Evolutionary conservation across 2,113 vertebrate genomes (phyloP), one percentile per base, ranked within the genome.

Genomic region (Chloebia gouldiae): DNA sequence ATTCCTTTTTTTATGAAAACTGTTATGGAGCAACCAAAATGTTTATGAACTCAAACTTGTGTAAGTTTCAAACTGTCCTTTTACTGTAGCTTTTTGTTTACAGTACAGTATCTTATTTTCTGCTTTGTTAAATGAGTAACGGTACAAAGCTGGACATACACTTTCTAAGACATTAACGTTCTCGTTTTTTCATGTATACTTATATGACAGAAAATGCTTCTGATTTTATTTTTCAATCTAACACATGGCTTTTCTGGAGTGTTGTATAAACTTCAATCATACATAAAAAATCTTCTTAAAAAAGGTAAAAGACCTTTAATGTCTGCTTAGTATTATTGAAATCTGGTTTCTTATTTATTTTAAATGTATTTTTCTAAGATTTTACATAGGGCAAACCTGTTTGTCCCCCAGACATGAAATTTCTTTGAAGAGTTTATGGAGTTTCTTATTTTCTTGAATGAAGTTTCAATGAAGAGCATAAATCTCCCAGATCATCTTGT

Each of bases 1-100:
- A 98, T 97, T 98, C 90, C 97, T 98, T 98, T 98, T 98, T 98
- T 97, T 98, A 98, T 98, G 96, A 98, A 97, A 97, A 96, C 96
- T 97, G 96, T 98, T 98, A 97, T 95, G 97, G 93, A 98, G 97
- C 97, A 96, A 98, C 96, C 97, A 97, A 98, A 98, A 98, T 98
- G 96, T 98, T 98, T 98, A 98, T 98, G 97, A 98, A 97, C 86
- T 98, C 90, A 96, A 97, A 98, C 96, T 97, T 98, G 96, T 98
- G 97, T 98, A 97, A 98, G 98, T 98, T 98, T 98, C 95, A 95
- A 98, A 97, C 78, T 97, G 97, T 98, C 97, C 95, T 98, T 98
- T 97, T 98, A 97, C 95, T 98, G 97, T 98, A 98, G 97, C 76
- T 97, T 97, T 98, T 98, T 98, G 97, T 98, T 98, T 98, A 97